Evolutionary conservation across 1,140 invertebrate species (phyloP).

Genomic region (Geopemphigus sp.): DNA sequence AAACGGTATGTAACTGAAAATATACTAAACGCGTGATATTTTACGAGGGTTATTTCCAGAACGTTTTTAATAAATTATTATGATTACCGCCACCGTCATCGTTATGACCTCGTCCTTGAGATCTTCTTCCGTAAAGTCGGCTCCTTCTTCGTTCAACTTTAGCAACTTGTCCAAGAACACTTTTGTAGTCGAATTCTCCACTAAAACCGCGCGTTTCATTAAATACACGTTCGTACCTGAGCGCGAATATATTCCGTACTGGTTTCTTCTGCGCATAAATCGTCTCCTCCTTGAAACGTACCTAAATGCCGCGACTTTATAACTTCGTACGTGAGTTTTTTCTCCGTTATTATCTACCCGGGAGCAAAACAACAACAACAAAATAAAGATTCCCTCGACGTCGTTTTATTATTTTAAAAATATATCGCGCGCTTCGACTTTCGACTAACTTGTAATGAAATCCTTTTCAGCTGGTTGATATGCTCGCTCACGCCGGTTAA

Average conservation of each 20-base stretch:
- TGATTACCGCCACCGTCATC: conserved; percentile 54
- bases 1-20: background rate
- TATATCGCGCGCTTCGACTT: background rate
- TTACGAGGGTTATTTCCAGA: too few species aligned
- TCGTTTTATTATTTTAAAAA: too few species aligned
- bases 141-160: conserved; percentile 57
- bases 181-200: conserved; percentile 30
- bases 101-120: conserved; percentile 63
- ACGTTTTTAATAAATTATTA: too few species aligned
- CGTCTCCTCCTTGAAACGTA: background rate
- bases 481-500: conserved; percentile 36
- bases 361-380: too few species aligned
- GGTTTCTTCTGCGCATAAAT: background rate
- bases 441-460: background rate
- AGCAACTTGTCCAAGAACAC: conserved; percentile 66
- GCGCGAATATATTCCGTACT: background rate
- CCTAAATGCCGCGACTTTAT: background rate
- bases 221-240: background rate
- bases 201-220: background rate
- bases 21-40: background rate
- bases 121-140: conserved; percentile 60
- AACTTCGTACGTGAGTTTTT: background rate
- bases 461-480: background rate
- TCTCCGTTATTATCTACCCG: conserved; percentile 6
- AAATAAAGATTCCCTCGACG: too few species aligned